Percentiles rank a stretch among this genome's conserved stretches.
phyloP scores from a whole-genome alignment of 2,797 vertebrate species.

The Emys orbicularis region DNA sequence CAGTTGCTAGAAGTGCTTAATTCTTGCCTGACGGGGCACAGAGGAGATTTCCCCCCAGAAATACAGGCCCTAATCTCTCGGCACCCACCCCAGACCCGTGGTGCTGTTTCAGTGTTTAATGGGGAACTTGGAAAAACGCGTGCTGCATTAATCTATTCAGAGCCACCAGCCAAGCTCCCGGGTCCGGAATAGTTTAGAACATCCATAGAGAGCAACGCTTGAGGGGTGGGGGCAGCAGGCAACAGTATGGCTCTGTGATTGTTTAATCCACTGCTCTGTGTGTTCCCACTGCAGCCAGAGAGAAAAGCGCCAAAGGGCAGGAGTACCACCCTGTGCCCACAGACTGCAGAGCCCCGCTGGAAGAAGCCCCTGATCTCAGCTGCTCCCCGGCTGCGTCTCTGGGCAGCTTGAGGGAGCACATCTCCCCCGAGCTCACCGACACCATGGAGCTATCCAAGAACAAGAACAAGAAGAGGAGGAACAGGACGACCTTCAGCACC shows the following conservation, averaged over 20 bases:
- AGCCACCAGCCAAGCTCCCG: neutral
- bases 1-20: neutral
- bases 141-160: neutral
- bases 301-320: slow-evolving; percentile 86
- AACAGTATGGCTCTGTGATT: neutral
- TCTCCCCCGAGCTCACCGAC: slow-evolving; percentile 76
- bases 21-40: neutral
- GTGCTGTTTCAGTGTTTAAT: neutral
- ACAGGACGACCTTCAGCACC: slow-evolving; percentile 94
- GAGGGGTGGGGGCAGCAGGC: slow-evolving; percentile 29
- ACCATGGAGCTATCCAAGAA: slow-evolving; percentile 85
- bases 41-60: neutral
- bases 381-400: slow-evolving; percentile 65
- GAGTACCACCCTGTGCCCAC: slow-evolving; percentile 83
- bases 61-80: neutral
- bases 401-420: slow-evolving; percentile 69
- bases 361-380: slow-evolving; percentile 80
- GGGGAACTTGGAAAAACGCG: neutral
- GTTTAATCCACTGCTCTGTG: neutral
- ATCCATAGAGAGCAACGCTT: neutral
- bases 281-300: slow-evolving; percentile 80
- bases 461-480: slow-evolving; percentile 94
- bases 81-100: neutral
- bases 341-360: slow-evolving; percentile 76
- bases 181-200: neutral